Conservation (phyloP, 2,113 vertebrate species). For the Pygathrix nemaeus region DNA sequence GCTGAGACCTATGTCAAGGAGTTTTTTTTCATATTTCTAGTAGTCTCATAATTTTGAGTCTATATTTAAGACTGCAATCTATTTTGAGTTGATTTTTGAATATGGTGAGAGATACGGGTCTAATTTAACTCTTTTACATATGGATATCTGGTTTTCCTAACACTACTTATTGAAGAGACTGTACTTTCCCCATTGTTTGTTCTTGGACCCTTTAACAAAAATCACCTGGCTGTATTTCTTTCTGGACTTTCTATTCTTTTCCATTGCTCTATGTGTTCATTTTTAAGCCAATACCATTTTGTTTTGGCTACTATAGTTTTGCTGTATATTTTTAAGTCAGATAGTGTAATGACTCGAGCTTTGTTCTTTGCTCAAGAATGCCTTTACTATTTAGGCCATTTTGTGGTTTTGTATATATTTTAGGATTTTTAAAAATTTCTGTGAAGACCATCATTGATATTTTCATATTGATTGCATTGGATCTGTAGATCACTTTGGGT, state of each 20-base stretch:
- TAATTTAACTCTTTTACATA: neutral
- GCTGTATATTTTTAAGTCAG: neutral
- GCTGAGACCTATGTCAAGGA: neutral
- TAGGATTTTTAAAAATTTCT: neutral
- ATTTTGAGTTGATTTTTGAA: neutral
- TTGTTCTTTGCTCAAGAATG: neutral
- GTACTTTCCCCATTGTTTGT: neutral
- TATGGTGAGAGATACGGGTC: neutral
- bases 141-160: neutral
- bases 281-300: neutral
- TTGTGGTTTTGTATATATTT: neutral
- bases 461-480: neutral
- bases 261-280: neutral
- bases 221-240: neutral
- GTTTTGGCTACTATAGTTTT: neutral
- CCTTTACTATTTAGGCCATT: neutral
- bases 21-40: neutral
- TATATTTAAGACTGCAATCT: neutral
- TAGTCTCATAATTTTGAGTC: neutral
- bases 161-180: neutral
- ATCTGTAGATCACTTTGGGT: neutral
- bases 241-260: neutral
- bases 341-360: neutral
- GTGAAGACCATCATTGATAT: neutral
- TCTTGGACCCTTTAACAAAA: neutral